phyloP scores from a whole-genome alignment of 2,888 invertebrate species.

The Ormia ochracea region DNA sequence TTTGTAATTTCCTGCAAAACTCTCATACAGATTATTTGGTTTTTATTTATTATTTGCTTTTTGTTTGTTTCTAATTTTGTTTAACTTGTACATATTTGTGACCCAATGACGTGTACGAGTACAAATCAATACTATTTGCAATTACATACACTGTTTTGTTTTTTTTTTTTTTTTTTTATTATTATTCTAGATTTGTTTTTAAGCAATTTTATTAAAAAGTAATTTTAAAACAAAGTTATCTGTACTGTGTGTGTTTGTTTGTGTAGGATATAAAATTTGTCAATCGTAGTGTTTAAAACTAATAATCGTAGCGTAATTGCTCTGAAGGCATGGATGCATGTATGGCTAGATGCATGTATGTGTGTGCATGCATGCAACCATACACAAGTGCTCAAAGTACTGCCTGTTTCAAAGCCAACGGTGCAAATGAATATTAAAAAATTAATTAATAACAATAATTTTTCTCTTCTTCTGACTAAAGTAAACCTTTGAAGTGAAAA shows the following conservation, averaged over 20 bases:
- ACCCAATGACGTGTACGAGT: background rate
- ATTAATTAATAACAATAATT: too few relatives aligned
- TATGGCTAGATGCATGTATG: too few relatives aligned
- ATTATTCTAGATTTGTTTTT: background rate
- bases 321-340: background rate
- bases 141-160: too few relatives aligned
- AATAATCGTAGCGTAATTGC: background rate
- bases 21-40: too few relatives aligned
- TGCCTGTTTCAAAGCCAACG: too few relatives aligned
- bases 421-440: too few relatives aligned
- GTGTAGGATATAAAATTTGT: background rate
- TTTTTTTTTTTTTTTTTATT: too few relatives aligned
- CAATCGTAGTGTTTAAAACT: conserved; percentile 6
- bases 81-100: conserved; percentile 19
- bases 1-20: background rate
- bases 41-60: background rate
- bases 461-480: too few relatives aligned
- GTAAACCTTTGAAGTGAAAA: too few relatives aligned
- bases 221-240: conserved; percentile 2
- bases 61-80: conserved; percentile 5
- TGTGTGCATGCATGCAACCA: too few relatives aligned
- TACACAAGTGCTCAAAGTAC: too few relatives aligned
- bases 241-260: background rate
- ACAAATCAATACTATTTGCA: conserved; percentile 4
- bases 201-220: background rate